phyloP scores from a whole-genome alignment of 2,888 invertebrate species.

The Lepidocyrtinus sp. region DNA sequence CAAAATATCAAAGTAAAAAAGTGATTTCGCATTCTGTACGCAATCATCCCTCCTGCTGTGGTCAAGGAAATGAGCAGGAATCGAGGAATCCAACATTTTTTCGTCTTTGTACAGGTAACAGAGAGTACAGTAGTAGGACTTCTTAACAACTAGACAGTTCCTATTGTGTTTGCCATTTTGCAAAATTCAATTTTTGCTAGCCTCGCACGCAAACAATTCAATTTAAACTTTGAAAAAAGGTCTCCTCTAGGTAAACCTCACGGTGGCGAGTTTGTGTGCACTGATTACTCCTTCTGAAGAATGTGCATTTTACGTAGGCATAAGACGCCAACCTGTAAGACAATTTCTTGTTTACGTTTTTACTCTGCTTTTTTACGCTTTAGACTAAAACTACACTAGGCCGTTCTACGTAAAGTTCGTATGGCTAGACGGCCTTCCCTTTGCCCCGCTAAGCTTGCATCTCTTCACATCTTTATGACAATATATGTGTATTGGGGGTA shows the following conservation, averaged over 20 bases:
- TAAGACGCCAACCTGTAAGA: background rate
- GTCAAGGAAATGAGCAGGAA: slow-evolving; percentile 29
- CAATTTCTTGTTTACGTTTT: slow-evolving; percentile 29
- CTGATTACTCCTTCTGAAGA: background rate
- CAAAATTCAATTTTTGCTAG: background rate
- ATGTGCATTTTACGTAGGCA: background rate
- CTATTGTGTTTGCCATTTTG: too few relatives aligned
- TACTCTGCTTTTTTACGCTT: slow-evolving; percentile 2
- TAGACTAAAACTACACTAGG: slow-evolving; percentile 2
- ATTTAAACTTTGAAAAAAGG: background rate
- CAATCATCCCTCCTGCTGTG: slow-evolving; percentile 39
- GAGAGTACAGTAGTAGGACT: background rate
- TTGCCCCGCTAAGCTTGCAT: slow-evolving; percentile 32
- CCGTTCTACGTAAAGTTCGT: slow-evolving; percentile 8
- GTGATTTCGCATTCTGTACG: slow-evolving; percentile 26
- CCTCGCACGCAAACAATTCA: background rate
- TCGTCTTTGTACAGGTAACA: slow-evolving; percentile 21
- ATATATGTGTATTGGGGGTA: slow-evolving; percentile 52
- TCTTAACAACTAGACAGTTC: background rate
- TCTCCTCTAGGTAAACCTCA: too few relatives aligned
- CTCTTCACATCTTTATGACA: slow-evolving; percentile 50
- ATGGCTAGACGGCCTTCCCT: slow-evolving; percentile 43
- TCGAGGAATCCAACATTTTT: slow-evolving; percentile 21
- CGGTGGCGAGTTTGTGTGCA: background rate
- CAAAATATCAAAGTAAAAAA: slow-evolving; percentile 1